These are phyloP conservation scores for Meiosimyza decipiens DNA, from an alignment of 2,888 invertebrate species.

Conservation along the genomic window DNA sequence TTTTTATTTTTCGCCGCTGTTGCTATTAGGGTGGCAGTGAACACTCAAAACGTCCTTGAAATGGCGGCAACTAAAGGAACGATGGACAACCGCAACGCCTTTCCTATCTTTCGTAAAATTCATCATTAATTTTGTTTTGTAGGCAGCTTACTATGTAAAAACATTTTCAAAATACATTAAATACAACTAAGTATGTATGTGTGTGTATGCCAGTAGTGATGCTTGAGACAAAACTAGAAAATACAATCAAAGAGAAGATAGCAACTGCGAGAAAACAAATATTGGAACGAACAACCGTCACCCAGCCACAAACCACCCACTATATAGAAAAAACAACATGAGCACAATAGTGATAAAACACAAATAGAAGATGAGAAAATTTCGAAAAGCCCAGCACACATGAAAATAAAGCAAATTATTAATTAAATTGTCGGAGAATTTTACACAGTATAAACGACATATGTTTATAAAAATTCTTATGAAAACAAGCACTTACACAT, in stretches of 20 bases:
- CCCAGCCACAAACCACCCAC: neutral
- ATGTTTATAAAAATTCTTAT: too few species aligned
- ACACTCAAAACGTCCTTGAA: slow-evolving; percentile 22
- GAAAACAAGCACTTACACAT: too few species aligned
- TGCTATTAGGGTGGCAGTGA: neutral
- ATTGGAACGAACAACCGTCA: neutral
- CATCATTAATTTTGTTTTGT: neutral
- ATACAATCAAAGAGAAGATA: neutral
- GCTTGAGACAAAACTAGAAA: neutral
- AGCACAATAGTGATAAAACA: too few species aligned
- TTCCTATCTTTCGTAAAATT: neutral
- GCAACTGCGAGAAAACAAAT: slow-evolving; percentile 9
- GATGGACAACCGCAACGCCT: too few species aligned
- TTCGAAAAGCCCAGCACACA: too few species aligned
- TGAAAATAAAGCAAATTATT: too few species aligned
- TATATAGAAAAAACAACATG: too few species aligned
- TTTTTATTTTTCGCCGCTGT: too few species aligned
- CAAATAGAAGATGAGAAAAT: too few species aligned
- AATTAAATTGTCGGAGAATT: too few species aligned
- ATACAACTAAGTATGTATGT: neutral
- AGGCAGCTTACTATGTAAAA: neutral
- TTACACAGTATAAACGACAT: too few species aligned
- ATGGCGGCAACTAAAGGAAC: neutral
- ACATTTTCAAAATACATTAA: slow-evolving; percentile 3
- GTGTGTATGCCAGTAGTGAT: neutral